Percentiles rank a stretch among this genome's conserved stretches.
Evolutionary conservation across 2,888 invertebrate species (phyloP).

Genomic region (Stramonita haemastoma): DNA sequence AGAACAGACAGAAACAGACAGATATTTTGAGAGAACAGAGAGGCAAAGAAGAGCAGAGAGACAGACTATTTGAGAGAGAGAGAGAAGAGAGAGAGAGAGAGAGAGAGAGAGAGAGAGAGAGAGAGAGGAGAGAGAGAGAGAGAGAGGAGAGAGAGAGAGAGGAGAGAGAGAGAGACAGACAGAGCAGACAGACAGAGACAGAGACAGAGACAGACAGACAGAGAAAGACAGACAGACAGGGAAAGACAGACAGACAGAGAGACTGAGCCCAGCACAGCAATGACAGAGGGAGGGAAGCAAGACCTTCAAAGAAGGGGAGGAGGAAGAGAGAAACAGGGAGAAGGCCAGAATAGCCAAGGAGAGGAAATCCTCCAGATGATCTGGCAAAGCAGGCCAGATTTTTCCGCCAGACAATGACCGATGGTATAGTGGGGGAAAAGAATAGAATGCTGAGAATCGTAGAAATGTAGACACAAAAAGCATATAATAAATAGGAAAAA

Average conservation of each 20-base stretch:
- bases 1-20: neutral
- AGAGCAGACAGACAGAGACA: conserved; percentile 34
- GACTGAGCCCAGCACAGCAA: no score
- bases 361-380: no score
- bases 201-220: conserved; percentile 26
- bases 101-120: conserved; percentile 24
- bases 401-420: no score
- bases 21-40: conserved; percentile 7
- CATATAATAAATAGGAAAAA: no score
- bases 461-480: no score
- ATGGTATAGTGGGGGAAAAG: no score
- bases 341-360: no score
- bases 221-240: neutral
- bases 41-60: conserved; percentile 33
- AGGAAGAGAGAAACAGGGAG: no score
- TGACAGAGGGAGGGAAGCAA: no score
- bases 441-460: no score
- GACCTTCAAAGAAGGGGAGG: no score
- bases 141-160: conserved; percentile 28
- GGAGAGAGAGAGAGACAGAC: conserved; percentile 36
- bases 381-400: no score
- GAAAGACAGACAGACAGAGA: neutral
- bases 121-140: conserved; percentile 1
- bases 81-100: conserved; percentile 1
- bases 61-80: conserved; percentile 40